phyloP scores from a whole-genome alignment of 1,140 invertebrate genomes.

The Heliconius melpomene region DNA sequence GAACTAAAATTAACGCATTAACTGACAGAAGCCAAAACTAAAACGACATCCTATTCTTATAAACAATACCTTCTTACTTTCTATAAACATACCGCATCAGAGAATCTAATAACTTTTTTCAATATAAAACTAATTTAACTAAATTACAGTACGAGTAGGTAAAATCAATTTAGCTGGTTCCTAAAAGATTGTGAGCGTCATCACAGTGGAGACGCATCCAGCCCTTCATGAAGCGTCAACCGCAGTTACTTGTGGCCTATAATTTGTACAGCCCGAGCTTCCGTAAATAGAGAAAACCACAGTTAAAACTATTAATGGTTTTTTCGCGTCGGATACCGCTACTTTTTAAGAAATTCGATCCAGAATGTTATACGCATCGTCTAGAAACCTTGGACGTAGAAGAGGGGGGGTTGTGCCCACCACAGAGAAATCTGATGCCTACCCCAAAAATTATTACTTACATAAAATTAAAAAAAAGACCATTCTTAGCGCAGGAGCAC shows the following conservation, averaged over 20 bases:
- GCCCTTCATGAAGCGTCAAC: conserved; percentile 52
- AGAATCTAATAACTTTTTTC: conserved; percentile 13
- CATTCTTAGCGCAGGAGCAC: too few relatives aligned
- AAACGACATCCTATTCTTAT: too few relatives aligned
- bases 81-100: neutral
- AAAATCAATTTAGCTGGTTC: conserved; percentile 33
- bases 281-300: conserved; percentile 78
- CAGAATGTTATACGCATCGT: conserved; percentile 47
- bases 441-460: too few relatives aligned
- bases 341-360: conserved; percentile 44
- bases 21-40: too few relatives aligned
- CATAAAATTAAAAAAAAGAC: too few relatives aligned
- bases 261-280: conserved; percentile 68
- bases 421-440: too few relatives aligned
- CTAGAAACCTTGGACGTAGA: conserved; percentile 26
- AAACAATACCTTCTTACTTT: neutral
- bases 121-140: conserved; percentile 17
- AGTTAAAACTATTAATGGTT: conserved; percentile 67
- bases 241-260: conserved; percentile 64
- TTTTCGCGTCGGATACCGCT: conserved; percentile 57
- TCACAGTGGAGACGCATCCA: conserved; percentile 34
- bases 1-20: too few relatives aligned
- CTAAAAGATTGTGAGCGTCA: conserved; percentile 24
- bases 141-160: conserved; percentile 11
- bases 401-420: too few relatives aligned